Percentiles rank a stretch among this genome's conserved stretches.
Evolutionary conservation across 2,888 invertebrate species (phyloP).

Genomic region (Seira ritae): DNA sequence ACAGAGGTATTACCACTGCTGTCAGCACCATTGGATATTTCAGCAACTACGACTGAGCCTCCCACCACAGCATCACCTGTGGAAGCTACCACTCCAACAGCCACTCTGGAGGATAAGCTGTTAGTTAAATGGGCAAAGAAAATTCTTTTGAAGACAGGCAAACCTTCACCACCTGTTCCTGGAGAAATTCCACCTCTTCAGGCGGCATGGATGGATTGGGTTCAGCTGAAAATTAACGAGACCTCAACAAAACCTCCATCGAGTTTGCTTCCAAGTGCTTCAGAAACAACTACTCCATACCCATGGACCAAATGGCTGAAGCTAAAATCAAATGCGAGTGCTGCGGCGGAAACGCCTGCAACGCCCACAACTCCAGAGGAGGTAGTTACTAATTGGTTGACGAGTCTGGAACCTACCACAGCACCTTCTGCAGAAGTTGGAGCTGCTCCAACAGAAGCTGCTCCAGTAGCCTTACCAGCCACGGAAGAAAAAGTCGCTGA

Average conservation of each 20-base stretch:
- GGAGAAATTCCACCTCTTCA: slow-evolving; percentile 36
- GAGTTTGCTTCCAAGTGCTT: neutral
- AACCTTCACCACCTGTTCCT: neutral
- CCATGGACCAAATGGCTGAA: slow-evolving; percentile 44
- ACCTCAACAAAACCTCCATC: slow-evolving; percentile 4
- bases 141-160: slow-evolving; percentile 30
- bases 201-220: slow-evolving; percentile 53
- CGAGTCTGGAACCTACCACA: neutral
- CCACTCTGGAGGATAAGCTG: slow-evolving; percentile 46
- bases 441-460: too few relatives aligned
- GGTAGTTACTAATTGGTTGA: neutral
- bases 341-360: neutral
- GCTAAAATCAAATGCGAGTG: neutral
- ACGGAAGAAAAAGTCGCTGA: slow-evolving; percentile 14
- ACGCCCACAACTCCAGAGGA: slow-evolving; percentile 22
- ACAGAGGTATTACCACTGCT: neutral
- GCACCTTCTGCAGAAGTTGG: neutral
- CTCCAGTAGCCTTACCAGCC: neutral
- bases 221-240: slow-evolving; percentile 7
- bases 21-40: neutral
- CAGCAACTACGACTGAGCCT: neutral
- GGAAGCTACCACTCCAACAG: neutral
- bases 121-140: slow-evolving; percentile 53
- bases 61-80: neutral
- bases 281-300: slow-evolving; percentile 5